phyloP scores from a whole-genome alignment of 2,113 vertebrate species.

The Paedocypris sp. region DNA sequence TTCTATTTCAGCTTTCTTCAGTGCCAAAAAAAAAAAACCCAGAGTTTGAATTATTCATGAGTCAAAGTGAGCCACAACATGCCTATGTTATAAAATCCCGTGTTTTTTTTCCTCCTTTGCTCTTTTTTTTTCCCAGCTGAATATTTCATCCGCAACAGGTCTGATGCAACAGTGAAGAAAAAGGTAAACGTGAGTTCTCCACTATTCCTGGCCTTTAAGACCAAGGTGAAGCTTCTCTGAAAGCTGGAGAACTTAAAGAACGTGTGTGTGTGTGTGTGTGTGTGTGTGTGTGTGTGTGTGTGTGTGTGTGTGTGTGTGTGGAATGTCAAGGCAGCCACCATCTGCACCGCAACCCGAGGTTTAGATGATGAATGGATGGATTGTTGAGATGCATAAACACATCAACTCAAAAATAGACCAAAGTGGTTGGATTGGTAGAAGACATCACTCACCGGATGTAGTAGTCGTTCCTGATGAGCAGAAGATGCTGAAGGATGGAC shows the following conservation, averaged over 20 bases:
- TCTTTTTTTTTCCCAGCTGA: conserved; percentile 23
- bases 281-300: no score
- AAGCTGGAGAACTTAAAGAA: no score
- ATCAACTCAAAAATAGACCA: no score
- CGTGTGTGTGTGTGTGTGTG: no score
- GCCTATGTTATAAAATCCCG: conserved; percentile 58
- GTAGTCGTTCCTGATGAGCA: conserved; percentile 94
- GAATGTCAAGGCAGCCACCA: no score
- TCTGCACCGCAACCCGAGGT: no score
- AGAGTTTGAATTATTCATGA: conserved; percentile 63
- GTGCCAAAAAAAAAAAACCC: no score
- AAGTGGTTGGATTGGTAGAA: no score
- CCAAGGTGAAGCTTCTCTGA: no score
- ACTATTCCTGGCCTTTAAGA: conserved; percentile 15
- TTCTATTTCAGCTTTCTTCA: conserved; percentile 54
- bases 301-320: no score
- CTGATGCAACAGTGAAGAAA: conserved; percentile 52
- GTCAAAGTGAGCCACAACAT: conserved; percentile 53
- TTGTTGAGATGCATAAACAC: no score
- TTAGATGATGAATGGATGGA: no score
- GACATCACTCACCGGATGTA: conserved; percentile 74
- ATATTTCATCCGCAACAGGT: conserved; percentile 50
- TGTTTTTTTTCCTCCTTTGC: conserved; percentile 33
- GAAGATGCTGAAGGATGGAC: conserved; percentile 90
- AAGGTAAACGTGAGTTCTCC: conserved; percentile 46